Evolutionary conservation across 2,113 vertebrate species (phyloP), one percentile per base, ranked within the genome.

Genomic region (Puntigrus tetrazona): DNA sequence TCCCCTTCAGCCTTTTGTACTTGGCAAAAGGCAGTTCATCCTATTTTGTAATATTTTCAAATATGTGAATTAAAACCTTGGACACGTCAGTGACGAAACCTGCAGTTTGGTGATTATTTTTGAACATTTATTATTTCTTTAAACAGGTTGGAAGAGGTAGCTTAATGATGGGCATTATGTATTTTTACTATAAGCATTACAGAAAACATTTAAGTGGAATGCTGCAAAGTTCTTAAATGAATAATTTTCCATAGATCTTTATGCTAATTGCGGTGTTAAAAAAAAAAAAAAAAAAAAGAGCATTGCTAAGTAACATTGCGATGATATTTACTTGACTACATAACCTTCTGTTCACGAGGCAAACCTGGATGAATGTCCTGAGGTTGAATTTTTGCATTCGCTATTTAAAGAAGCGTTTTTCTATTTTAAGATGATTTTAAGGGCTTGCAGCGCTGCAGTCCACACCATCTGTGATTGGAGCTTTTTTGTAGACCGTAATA

Each of bases 11-110:
- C 88, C 89, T 90, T 87, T 65, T 85, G 86, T 86, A 91, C 85
- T 89, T 89, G 86, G 85, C 88, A 65, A 82, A 89, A 88, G 87
- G 89, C 89, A 83, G 59, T 86, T 88, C 75, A 89, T 87, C 81
- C 85, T 89, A 88, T 90, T 90, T 91, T 90, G 90, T 91, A 91
- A 88, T 87, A 88, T 90, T 91, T 90, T 89, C 89, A 78, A 84
- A 88, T 70, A 84, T 90, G 89, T 91, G 87, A 90, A 90, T 91
- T 72, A 90, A 89, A 89, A 87, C 61, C 61, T 82, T 88, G 81
- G 81, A 79, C 87, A 84, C 82, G 87, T 88, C 86, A 88, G 73
- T 87, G 78, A 87, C 57, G 11, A 82, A 73, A 57, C 18, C 2
- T 55, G 78, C 69, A 36, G 86, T 77, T 31, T 59, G 50, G n/a